Conservation (phyloP, 2,888 invertebrate species). For the Gibbula magus region DNA sequence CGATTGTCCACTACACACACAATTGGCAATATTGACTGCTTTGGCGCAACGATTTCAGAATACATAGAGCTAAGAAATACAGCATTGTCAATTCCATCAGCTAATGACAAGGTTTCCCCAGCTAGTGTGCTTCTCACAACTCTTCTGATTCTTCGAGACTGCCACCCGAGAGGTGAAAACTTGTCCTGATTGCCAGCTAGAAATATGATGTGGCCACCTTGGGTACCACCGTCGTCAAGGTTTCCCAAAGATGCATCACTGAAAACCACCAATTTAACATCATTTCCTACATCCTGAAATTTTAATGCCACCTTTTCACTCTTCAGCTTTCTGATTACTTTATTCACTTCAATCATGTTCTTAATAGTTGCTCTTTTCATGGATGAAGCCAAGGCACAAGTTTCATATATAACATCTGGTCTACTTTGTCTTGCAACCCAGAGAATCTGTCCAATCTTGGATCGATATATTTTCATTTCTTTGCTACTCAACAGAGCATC, state of each 20-base stretch:
- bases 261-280: neutral
- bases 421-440: neutral
- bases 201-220: neutral
- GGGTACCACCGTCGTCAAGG: neutral
- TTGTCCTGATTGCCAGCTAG: neutral
- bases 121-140: slow-evolving; percentile 10
- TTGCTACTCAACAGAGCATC: neutral
- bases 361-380: neutral
- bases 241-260: slow-evolving; percentile 3
- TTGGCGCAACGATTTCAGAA: neutral
- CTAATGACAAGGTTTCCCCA: neutral
- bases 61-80: too few species aligned
- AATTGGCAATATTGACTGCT: neutral
- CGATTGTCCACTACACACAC: neutral
- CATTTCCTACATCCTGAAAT: neutral
- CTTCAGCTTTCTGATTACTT: slow-evolving; percentile 15
- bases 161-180: slow-evolving; percentile 3
- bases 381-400: too few species aligned
- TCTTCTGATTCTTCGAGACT: neutral
- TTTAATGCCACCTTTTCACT: neutral
- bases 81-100: too few species aligned
- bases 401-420: slow-evolving; percentile 26
- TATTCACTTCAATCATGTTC: slow-evolving; percentile 24
- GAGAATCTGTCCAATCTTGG: slow-evolving; percentile 16
- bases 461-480: neutral